Evolutionary conservation across 2,888 invertebrate species (phyloP).

Genomic region (Meliscaeva auricollis): DNA sequence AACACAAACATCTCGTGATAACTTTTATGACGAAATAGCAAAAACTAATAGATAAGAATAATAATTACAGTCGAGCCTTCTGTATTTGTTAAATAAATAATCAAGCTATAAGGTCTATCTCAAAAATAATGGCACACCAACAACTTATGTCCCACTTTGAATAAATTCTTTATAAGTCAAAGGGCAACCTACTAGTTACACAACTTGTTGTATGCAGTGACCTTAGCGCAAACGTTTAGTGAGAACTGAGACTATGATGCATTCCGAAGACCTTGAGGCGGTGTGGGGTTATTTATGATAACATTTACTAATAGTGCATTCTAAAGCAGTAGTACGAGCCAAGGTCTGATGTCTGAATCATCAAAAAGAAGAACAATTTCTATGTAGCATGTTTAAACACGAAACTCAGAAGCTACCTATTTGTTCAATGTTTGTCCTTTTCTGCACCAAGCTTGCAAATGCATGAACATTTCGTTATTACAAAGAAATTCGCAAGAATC

Average conservation of each 20-base stretch:
- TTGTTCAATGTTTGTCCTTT: too few relatives aligned
- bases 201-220: slow-evolving; percentile 1
- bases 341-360: neutral
- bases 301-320: neutral
- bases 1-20: slow-evolving; percentile 51
- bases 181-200: slow-evolving; percentile 1
- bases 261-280: neutral
- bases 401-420: too few relatives aligned
- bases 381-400: too few relatives aligned
- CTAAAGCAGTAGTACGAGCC: neutral
- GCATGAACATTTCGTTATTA: too few relatives aligned
- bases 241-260: neutral
- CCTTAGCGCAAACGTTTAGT: neutral
- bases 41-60: too few relatives aligned
- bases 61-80: too few relatives aligned
- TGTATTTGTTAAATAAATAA: neutral
- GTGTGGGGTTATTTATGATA: neutral
- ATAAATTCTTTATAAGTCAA: neutral
- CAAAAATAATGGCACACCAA: neutral
- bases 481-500: too few relatives aligned
- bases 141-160: neutral
- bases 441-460: too few relatives aligned
- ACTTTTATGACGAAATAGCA: slow-evolving; percentile 57
- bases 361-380: too few relatives aligned
- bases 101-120: too few relatives aligned